These are phyloP conservation scores for Xanthorhoe designata DNA, from an alignment of 2,888 invertebrate species.

Conservation along the genomic window DNA sequence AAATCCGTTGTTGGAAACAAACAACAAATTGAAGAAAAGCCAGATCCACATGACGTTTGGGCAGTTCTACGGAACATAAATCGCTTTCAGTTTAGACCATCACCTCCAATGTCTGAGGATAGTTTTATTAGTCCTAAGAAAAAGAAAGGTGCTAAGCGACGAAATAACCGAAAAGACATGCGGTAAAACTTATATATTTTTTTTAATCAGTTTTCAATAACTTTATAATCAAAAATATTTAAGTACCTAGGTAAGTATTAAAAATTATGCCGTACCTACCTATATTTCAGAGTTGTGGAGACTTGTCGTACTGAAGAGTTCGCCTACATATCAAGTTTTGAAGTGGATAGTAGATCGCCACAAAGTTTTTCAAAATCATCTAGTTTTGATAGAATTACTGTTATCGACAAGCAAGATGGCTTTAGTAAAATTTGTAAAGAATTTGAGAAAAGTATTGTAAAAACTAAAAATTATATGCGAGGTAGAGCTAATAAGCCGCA, in stretches of 20 bases:
- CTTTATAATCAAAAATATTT: too few relatives aligned
- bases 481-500: constrained; percentile 36
- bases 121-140: constrained; percentile 56
- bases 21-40: constrained; percentile 42
- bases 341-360: constrained; percentile 55
- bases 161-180: constrained; percentile 55
- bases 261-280: not conserved
- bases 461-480: constrained; percentile 41
- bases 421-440: constrained; percentile 49
- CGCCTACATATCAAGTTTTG: constrained; percentile 68
- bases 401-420: constrained; percentile 65
- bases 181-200: constrained; percentile 53
- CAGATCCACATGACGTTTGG: constrained; percentile 69
- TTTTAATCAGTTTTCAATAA: too few relatives aligned
- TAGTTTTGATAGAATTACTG: constrained; percentile 72
- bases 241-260: not conserved
- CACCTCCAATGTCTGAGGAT: constrained; percentile 68
- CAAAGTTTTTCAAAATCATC: constrained; percentile 59
- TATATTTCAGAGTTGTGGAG: constrained; percentile 65
- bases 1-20: constrained; percentile 38
- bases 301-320: constrained; percentile 71
- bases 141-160: constrained; percentile 51
- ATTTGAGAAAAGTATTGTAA: constrained; percentile 47
- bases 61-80: constrained; percentile 72
- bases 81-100: constrained; percentile 67